Base-by-base conservation (phyloP, 2,797 vertebrate species). In the Melanotaenia parkinsoni region DNA sequence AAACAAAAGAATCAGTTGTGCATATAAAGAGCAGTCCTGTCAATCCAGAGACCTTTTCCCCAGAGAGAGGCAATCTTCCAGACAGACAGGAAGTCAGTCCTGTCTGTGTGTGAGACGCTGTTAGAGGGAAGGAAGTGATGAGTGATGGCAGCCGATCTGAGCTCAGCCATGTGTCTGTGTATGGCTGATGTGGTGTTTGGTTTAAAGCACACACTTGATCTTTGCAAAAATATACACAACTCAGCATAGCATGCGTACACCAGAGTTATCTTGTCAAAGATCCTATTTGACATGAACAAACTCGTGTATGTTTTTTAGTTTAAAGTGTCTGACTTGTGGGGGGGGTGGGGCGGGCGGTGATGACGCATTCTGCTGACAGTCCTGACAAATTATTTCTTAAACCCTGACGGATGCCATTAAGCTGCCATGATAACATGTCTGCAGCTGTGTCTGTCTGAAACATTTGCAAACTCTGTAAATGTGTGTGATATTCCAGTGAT, bases 31-130 rank as follows among this genome's bases (percentile, higher is more conserved):
- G 71, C 18, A 35, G 60, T 71, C 71, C 72, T 88, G 87, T 91
- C 85, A 86, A 83, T 78, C 63, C 67, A 70, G 67, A 79, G 70
- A 74, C 81, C 71, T 78, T 64, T 66, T 72, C 81, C 73, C 81
- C 47, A 59, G 80, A 90, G 87, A 90, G 70, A 76, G 73, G 43
- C 76, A 64, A 73, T 85, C 72, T 81, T 56, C 65, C 81, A 90
- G 82, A 88, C 80, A 90, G 86, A 83, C 87, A 90, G 87, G 85
- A 90, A 89, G 88, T 91, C 83, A 85, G 59, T 62, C 43, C 69
- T 74, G 80, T 84, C 85, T 83, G 75, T 64, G 62, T 81, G 32
- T 33, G 32, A 30, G 83, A 75, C 79, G 74, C 75, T 79, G 1
- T 16, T 57, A 72, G 79, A n/a, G 58, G 67, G 79, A 65, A 81